Evolutionary conservation across 2,113 vertebrate species (phyloP).

Genomic region (Platanista minor): DNA sequence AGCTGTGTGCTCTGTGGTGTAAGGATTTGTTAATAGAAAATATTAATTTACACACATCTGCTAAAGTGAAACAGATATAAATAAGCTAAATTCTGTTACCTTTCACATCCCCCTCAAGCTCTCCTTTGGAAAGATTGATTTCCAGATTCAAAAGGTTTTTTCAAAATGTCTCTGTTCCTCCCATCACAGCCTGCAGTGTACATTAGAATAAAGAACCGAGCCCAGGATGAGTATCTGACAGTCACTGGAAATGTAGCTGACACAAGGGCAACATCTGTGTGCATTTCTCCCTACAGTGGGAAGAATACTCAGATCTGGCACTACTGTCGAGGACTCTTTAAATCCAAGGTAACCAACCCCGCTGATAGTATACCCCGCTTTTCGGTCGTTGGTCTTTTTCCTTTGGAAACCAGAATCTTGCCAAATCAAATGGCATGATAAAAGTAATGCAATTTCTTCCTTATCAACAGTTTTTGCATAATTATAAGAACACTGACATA

Average conservation of each 20-base stretch:
- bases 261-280: conserved; percentile 78
- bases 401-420: not conserved
- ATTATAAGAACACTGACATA: not conserved
- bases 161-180: not conserved
- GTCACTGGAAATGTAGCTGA: conserved; percentile 72
- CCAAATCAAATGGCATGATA: not conserved
- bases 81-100: not conserved
- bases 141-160: not conserved
- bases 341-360: conserved; percentile 80
- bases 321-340: conserved; percentile 84
- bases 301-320: conserved; percentile 85
- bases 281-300: conserved; percentile 64
- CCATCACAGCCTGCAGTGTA: conserved; percentile 81
- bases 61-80: not conserved
- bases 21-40: not conserved
- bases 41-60: not conserved
- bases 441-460: not conserved
- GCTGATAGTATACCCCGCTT: accelerated
- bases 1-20: not conserved
- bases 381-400: not conserved
- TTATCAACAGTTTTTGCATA: not conserved
- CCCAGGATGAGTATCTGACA: conserved; percentile 81
- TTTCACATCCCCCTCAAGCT: not conserved
- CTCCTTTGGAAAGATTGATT: not conserved
- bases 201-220: conserved; percentile 83